Evolutionary conservation across 2,113 vertebrate genomes (phyloP).

Genomic region (Mormyrus iriodes): DNA sequence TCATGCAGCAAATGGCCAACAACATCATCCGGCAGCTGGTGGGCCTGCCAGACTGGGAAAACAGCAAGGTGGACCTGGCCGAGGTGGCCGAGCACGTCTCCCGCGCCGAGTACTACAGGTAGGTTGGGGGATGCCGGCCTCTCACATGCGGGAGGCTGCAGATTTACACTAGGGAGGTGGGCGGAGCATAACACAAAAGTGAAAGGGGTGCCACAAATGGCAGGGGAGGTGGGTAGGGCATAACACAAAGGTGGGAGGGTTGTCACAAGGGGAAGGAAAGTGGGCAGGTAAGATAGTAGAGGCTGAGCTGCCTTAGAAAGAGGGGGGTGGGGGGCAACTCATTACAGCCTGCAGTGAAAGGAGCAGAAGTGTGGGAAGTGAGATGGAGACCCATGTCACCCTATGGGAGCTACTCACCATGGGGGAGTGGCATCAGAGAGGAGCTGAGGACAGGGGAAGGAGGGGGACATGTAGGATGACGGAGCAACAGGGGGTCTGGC

Average conservation of each 20-base stretch:
- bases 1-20: constrained; percentile 73
- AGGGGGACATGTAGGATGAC: too few relatives aligned
- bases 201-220: background rate
- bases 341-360: too few relatives aligned
- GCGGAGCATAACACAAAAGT: background rate
- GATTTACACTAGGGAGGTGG: background rate
- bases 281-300: background rate
- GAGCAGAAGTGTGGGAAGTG: too few relatives aligned
- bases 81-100: constrained; percentile 53
- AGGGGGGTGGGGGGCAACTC: too few relatives aligned
- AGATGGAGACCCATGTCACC: too few relatives aligned
- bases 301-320: background rate
- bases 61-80: constrained; percentile 63
- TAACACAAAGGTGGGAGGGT: background rate
- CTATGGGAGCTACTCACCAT: too few relatives aligned
- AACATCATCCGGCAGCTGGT: constrained; percentile 71
- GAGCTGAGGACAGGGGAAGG: too few relatives aligned
- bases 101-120: constrained; percentile 84
- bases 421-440: too few relatives aligned
- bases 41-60: constrained; percentile 71
- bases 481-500: too few relatives aligned
- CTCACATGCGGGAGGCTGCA: background rate
- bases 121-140: background rate
- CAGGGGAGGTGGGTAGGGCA: background rate
- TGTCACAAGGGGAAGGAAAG: background rate